Evolutionary conservation across 2,113 vertebrate species (phyloP), one percentile per base, ranked within the genome.

Genomic region (Sceloporus undulatus): DNA sequence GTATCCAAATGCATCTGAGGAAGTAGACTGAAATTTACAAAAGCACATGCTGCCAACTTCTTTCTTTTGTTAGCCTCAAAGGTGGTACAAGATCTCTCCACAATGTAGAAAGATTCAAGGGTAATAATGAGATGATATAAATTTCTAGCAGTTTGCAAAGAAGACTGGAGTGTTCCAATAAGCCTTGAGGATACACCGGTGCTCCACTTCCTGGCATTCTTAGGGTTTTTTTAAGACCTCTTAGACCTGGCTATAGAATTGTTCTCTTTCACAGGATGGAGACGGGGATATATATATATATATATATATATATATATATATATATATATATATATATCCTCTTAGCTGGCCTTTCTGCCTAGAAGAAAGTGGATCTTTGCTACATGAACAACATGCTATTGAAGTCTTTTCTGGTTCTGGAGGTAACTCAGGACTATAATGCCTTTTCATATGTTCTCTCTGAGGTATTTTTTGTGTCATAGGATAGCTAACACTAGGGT

Each of bases 401-500:
- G 29, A n/a, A 6, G 52, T 19, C 21, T 1, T 56, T 79, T 25
- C 48, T 54, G 48, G 6, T 79, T 25, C 48, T 78, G 42, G 16
- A 73, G 16, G 9, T 84, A 40, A 71, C 48, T n/a, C 40, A 52
- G n/a, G 3, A 38, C 23, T 10, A 40, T 23, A 56, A 62, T 65
- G 10, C 13, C 10, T 56, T 40, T 66, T 2, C 34, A 16, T 68
- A 48, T 34, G 4, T 2, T 73, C 42, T 16, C 10, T 18, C 68
- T 8, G 87, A 52, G 29, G 88, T 19, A 16, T 85, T 89, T 42
- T 56, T 87, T 56, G 82, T 27, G 4, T 1, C 0, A 0, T 82
- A 3, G 27, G 10, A 77, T 8, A 4, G 40, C 81, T 4, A 56
- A 0, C 84, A 89, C 86, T 56, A 82, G 83, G 74, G 79, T 0